Evolutionary conservation across 2,113 vertebrate genomes (phyloP), one percentile per base, ranked within the genome.

Genomic region (Sciurus niger): DNA sequence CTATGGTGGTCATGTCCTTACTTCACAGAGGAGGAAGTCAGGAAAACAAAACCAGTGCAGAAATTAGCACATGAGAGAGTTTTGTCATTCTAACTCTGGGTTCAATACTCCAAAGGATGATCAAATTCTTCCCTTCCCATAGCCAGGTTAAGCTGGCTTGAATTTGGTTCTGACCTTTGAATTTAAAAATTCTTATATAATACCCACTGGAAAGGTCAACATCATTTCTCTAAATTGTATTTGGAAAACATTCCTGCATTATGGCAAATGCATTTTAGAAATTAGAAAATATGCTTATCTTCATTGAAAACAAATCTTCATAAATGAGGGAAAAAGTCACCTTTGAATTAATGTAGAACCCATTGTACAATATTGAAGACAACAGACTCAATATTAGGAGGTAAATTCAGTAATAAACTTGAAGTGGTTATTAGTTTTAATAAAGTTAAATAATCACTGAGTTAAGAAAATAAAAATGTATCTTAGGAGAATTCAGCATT

Each of bases 131-230:
- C 17, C 16, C 6, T 82, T 92, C 17, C 6, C 8, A 11, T 72
- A 32, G 0, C 25, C 55, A 68, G 30, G 32, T 14, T 55, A 73
- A 74, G 14, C 9, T 67, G 28, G 2, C n/a, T 87, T 74, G 17
- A 48, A 92, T 94, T 95, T 90, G 43, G 17, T 55, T 53, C 25
- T 89, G n/a, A 94, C 20, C n/a, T 93, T 94, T 78, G 12, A 72
- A 60, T 91, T 93, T 90, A 78, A 87, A 96, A 89, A 53, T 72
- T 13, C 18, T 11, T 83, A 7, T 85, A 3, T 89, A 96, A 93
- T 76, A 78, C 13, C 22, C 32, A 88, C 32, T 13, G 68, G 16
- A 96, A 96, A 94, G 30, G 60, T 91, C 67, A 96, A 28, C 7
- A 68, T 93, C 30, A 94, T 89, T 82, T 93, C 46, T 85, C 8